phyloP scores from a whole-genome alignment of 2,888 invertebrate genomes.

The Sussaba pulchella region DNA sequence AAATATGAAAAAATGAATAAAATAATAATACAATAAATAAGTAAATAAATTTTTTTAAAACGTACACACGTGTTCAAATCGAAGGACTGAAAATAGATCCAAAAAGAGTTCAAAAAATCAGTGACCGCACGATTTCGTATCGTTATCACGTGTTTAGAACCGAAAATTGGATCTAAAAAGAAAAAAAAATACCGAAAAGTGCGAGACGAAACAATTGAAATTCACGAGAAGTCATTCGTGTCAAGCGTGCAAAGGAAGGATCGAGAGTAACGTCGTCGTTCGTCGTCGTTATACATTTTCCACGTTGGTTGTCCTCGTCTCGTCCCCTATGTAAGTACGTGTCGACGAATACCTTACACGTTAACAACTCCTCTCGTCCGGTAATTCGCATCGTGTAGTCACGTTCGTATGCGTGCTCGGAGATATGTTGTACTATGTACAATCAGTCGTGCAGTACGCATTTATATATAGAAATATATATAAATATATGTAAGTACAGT shows the following conservation, averaged over 20 bases:
- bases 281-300: background rate
- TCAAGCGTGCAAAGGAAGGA: background rate
- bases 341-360: constrained; percentile 57
- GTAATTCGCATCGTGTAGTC: constrained; percentile 48
- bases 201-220: constrained; percentile 6
- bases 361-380: background rate
- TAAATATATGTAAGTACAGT: background rate
- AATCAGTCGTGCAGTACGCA: constrained; percentile 25
- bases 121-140: too few relatives aligned
- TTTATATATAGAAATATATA: background rate
- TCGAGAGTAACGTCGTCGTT: constrained; percentile 15
- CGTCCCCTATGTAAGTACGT: constrained; percentile 44
- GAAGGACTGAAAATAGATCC: too few relatives aligned
- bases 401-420: constrained; percentile 54
- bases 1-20: background rate
- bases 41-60: too few relatives aligned
- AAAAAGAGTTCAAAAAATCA: too few relatives aligned
- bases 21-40: too few relatives aligned
- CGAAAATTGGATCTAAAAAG: too few relatives aligned
- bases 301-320: constrained; percentile 18
- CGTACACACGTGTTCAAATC: too few relatives aligned
- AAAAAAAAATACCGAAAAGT: too few relatives aligned
- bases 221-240: background rate
- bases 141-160: too few relatives aligned
- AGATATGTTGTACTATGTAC: constrained; percentile 49